Evolutionary conservation across 2,888 invertebrate genomes (phyloP), one percentile per base, ranked within the genome.

Genomic region (Torymus auratus): DNA sequence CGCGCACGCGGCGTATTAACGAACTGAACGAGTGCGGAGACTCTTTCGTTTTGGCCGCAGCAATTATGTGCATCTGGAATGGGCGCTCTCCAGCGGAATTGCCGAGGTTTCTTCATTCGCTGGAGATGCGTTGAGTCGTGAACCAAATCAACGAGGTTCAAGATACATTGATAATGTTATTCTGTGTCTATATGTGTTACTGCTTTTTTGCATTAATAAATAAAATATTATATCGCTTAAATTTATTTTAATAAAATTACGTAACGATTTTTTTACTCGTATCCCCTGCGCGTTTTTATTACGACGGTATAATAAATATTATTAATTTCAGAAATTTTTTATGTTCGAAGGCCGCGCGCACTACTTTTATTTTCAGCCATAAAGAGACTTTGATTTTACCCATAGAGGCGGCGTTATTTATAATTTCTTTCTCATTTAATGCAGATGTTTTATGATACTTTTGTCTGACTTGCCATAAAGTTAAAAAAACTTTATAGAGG

Each of bases 401-500:
- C 55, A 23, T 65, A 20, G 28, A 50, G 28, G 20, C n/a, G 69
- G 69, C 71, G 65, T 81, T 81, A 71, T 81, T 81, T 81, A 81
- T 60, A 78, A 78, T 81, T 78, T 81, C 74, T 70, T 74, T 81
- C 78, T 81, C 73, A 73, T 79, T 79, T 74, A 68, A 79, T 70
- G 78, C 81, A 74, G 81, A 81, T 78, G 81, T 78, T 81, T 78
- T 81, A 81, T 65, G 78, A 74, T 74, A 78, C 78, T 74, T 78
- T 81, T 78, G 78, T 82, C 75, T 62, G 82, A 71, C 78, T 72
- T 73, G 76, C 80, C 80, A 77, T 80, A 84, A 79, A 85, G 85
- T 84, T 84, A 83, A 85, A 86, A 20, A 86, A 86, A 86, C 85
- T 88, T 89, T 88, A 88, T 88, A 87, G 86, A 83, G 84, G 41